Percentiles rank a stretch among this genome's conserved stretches.
Conservation (phyloP, 2,113 vertebrate species). For the Plectropomus leopardus region DNA sequence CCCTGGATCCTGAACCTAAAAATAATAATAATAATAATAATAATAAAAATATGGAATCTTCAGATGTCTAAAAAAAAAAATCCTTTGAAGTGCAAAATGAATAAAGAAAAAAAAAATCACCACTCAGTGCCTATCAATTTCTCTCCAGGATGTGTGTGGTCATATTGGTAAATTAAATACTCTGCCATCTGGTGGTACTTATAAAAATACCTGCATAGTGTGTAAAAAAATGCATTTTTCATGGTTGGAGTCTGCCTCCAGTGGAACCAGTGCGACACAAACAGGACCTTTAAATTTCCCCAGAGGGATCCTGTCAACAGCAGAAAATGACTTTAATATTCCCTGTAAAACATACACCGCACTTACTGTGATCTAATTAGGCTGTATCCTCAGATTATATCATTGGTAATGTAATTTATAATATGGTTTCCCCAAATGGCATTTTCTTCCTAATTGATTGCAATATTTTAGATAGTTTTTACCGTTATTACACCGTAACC, state of each 20-base stretch:
- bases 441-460: not conserved
- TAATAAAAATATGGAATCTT: too few species aligned
- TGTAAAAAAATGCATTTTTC: not conserved
- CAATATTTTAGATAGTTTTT: not conserved
- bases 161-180: not conserved
- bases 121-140: too few species aligned
- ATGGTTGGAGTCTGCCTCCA: slow-evolving; percentile 46
- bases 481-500: too few species aligned
- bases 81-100: too few species aligned
- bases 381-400: not conserved
- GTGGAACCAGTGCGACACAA: slow-evolving; percentile 14
- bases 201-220: not conserved
- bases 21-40: too few species aligned
- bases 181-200: slow-evolving; percentile 17
- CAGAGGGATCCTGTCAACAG: not conserved
- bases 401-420: not conserved
- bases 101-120: too few species aligned
- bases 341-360: not conserved
- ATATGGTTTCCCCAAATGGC: not conserved
- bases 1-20: too few species aligned
- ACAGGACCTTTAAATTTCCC: fast-evolving
- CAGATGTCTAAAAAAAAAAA: too few species aligned
- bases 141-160: too few species aligned
- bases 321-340: slow-evolving; percentile 15
- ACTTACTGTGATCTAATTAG: not conserved